Evolutionary conservation across 2,113 vertebrate species (phyloP).

Genomic region (Ginglymostoma cirratum): DNA sequence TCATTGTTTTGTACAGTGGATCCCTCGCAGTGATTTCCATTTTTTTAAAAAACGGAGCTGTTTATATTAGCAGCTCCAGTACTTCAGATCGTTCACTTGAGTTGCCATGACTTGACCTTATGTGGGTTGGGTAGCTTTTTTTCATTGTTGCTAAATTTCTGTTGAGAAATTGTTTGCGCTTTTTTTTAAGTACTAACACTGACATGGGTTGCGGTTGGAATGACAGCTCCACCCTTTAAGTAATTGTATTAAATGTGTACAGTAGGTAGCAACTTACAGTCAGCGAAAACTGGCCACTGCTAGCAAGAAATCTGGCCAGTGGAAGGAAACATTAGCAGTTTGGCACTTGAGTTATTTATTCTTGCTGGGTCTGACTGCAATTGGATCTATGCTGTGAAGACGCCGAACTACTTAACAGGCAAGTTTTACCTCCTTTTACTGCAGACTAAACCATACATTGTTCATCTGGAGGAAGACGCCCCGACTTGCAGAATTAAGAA

Average conservation of each 20-base stretch:
- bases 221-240: conserved; percentile 29
- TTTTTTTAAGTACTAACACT: background rate
- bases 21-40: background rate
- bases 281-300: background rate
- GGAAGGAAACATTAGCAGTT: background rate
- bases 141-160: conserved; percentile 2
- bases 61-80: background rate
- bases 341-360: background rate
- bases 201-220: background rate
- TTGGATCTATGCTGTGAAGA: background rate
- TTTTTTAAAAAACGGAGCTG: background rate
- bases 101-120: background rate
- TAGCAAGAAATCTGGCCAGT: background rate
- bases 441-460: background rate
- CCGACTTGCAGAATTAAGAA: background rate
- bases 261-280: background rate
- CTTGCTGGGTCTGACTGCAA: background rate
- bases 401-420: background rate
- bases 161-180: background rate
- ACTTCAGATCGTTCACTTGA: background rate
- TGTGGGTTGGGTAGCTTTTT: background rate
- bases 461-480: background rate
- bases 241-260: background rate
- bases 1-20: background rate
- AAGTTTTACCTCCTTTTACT: background rate